phyloP scores from a whole-genome alignment of 2,888 invertebrate species.

The Phyto melanocephala region DNA sequence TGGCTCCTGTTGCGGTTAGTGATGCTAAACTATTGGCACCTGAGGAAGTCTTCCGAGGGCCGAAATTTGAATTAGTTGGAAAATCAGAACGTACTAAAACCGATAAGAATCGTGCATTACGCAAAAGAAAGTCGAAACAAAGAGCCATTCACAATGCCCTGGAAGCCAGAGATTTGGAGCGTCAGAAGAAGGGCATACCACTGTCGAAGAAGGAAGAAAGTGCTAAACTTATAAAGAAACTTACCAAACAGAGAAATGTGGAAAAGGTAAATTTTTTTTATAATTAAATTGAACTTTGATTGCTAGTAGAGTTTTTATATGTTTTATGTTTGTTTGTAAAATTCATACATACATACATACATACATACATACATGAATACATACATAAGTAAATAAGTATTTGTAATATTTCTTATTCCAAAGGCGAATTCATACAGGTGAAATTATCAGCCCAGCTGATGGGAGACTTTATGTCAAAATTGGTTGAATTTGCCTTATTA shows the following conservation, averaged over 20 bases:
- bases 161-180: conserved; percentile 80
- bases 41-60: conserved; percentile 88
- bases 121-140: conserved; percentile 91
- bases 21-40: conserved; percentile 93
- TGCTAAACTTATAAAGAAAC: conserved; percentile 82
- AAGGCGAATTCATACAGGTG: too few species aligned
- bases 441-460: too few species aligned
- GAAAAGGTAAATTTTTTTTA: conserved; percentile 79
- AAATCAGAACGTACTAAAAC: conserved; percentile 90
- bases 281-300: too few species aligned
- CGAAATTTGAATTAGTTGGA: conserved; percentile 81
- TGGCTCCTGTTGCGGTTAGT: conserved; percentile 92
- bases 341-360: too few species aligned
- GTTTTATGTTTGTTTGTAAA: too few species aligned
- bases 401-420: too few species aligned
- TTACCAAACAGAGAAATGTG: conserved; percentile 84
- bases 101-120: conserved; percentile 92
- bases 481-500: too few species aligned
- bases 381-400: too few species aligned
- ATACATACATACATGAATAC: too few species aligned
- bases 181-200: conserved; percentile 78
- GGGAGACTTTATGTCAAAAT: too few species aligned
- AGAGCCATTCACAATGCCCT: conserved; percentile 80
- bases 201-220: conserved; percentile 80
- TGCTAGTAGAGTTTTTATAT: too few species aligned